Conservation (phyloP, 2,888 invertebrate genomes). For the Ommatoiulus sabulosus region DNA sequence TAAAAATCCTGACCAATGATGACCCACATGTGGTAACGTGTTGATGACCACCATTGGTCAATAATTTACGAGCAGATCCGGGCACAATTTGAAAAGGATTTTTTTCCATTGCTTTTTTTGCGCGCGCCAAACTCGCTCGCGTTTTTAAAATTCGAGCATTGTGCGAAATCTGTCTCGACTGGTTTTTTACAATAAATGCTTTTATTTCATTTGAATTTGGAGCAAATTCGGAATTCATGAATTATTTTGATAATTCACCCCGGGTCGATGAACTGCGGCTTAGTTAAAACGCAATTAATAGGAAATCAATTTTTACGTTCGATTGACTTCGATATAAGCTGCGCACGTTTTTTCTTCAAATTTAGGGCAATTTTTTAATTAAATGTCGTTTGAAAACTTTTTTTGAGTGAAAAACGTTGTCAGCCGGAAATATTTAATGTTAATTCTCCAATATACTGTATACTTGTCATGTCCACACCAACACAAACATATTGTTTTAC, state of each 20-base stretch:
- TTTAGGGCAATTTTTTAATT: slow-evolving; percentile 6
- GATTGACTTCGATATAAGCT: neutral
- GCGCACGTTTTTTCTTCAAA: neutral
- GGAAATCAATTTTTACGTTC: neutral
- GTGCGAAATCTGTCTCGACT: slow-evolving; percentile 25
- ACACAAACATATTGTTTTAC: neutral
- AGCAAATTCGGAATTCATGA: slow-evolving; percentile 28
- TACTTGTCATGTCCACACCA: neutral
- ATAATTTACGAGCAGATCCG: neutral
- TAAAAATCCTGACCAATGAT: neutral
- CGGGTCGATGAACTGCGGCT: neutral
- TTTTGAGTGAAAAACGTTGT: neutral
- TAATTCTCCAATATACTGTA: neutral
- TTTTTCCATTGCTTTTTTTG: neutral
- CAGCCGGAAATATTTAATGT: slow-evolving; percentile 31
- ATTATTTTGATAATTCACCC: slow-evolving; percentile 23
- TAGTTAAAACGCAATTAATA: neutral
- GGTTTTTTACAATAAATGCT: neutral
- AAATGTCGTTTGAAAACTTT: neutral
- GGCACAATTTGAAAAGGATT: neutral
- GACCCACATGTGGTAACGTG: neutral
- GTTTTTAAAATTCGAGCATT: neutral
- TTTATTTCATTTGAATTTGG: slow-evolving; percentile 39
- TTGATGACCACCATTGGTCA: neutral
- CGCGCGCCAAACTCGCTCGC: neutral